Evolutionary conservation across 2,888 invertebrate genomes (phyloP), one percentile per base, ranked within the genome.

Genomic region (Drosophila yooni): DNA sequence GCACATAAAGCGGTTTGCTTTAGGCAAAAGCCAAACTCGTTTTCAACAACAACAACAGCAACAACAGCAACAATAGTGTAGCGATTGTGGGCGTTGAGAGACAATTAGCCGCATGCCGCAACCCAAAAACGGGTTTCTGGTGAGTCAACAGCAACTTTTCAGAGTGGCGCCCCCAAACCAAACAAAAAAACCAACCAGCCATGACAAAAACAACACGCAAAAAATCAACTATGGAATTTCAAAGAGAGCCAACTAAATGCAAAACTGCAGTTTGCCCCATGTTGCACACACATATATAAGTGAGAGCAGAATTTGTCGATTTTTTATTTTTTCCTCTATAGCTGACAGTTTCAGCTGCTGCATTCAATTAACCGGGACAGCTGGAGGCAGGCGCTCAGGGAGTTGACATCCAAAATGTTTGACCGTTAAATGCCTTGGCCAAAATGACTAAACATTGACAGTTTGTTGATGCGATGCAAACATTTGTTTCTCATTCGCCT

Each of bases 91-190:
- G 85, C 86, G 86, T 78, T 70, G 80, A 82, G 80, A 86, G 83
- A 88, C 85, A 88, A 86, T 86, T 86, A 86, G 85, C 72, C 72
- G 83, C 85, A 85, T 85, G 85, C 85, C 85, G 86, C 88, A 88
- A 72, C 58, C 76, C 73, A 59, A 56, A 88, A 88, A 86, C 88
- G 64, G 63, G 86, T 87, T 83, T 57, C 15, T 79, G 74, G 73
- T 83, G 83, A 83, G 85, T 83, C 85, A 83, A 79, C 79, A 70
- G 38, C 60, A 43, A 62, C 58, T 75, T 58, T 54, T 63, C 72
- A 53, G 29, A 43, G 56, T 66, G 72, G 67, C 72, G 72, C 67
- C 67, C 48, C 66, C 36, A 65, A 56, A 31, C 52, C 11, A 7
- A 43, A 43, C 11, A 53, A 34, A 53, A 34, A 34, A 33, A 10